Percentiles rank a stretch among this genome's conserved stretches.
phyloP scores from a whole-genome alignment of 2,113 vertebrate species.

The Anolis sagrei region DNA sequence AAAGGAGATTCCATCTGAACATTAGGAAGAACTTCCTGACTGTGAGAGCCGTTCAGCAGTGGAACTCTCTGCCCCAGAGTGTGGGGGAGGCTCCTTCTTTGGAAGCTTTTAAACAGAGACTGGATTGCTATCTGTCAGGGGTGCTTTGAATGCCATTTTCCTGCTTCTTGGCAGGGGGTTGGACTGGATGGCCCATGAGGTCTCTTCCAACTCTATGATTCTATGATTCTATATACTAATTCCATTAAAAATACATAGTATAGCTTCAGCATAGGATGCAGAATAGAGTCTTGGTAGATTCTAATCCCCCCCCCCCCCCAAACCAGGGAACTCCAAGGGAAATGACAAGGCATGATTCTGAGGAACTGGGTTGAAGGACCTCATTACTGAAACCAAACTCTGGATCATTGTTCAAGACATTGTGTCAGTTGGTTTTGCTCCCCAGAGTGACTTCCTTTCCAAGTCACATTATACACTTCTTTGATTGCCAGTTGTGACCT shows the following conservation, averaged over 20 bases:
- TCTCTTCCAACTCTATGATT: too few species aligned
- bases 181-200: too few species aligned
- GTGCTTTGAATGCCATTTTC: too few species aligned
- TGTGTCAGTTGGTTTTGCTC: constrained; percentile 60
- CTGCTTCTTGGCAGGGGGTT: too few species aligned
- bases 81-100: too few species aligned
- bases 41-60: too few species aligned
- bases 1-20: too few species aligned
- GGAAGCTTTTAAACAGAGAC: too few species aligned
- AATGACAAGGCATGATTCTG: constrained; percentile 7
- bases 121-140: too few species aligned
- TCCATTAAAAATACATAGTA: rapidly evolving
- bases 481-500: background rate
- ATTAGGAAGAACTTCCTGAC: too few species aligned
- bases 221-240: background rate
- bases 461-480: constrained; percentile 9
- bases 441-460: background rate
- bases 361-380: constrained; percentile 20
- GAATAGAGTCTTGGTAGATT: background rate
- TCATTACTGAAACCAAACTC: constrained; percentile 37
- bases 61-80: too few species aligned
- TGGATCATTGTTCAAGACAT: constrained; percentile 54
- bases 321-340: rapidly evolving
- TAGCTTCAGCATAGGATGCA: background rate
- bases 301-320: background rate